phyloP scores from a whole-genome alignment of 2,113 vertebrate genomes.

The Percina caprodes region DNA sequence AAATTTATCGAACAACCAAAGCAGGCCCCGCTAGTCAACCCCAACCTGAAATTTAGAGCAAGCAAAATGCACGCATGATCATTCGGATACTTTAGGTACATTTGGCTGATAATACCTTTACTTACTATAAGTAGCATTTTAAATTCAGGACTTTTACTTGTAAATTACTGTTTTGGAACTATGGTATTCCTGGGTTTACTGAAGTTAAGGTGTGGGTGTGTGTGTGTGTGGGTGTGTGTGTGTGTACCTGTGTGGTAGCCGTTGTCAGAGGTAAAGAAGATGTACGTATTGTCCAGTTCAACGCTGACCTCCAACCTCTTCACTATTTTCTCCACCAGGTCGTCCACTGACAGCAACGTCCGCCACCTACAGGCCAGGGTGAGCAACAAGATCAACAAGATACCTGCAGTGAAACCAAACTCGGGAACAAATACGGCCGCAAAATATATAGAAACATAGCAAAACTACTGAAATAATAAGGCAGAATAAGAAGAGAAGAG shows the following conservation, averaged over 20 bases:
- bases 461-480: not conserved
- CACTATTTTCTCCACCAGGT: slow-evolving; percentile 94
- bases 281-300: slow-evolving; percentile 92
- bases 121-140: too few species aligned
- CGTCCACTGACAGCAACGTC: slow-evolving; percentile 97
- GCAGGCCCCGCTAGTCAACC: too few species aligned
- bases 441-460: not conserved
- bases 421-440: too few species aligned
- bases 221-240: not conserved
- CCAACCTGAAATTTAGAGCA: too few species aligned
- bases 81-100: too few species aligned
- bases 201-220: too few species aligned
- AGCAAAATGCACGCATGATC: too few species aligned
- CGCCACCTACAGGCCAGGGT: slow-evolving; percentile 87
- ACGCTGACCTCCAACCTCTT: slow-evolving; percentile 88
- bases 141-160: too few species aligned
- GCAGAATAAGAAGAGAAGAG: not conserved
- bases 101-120: too few species aligned
- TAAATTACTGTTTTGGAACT: too few species aligned
- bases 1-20: too few species aligned
- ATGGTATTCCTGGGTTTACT: too few species aligned
- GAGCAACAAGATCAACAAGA: not conserved
- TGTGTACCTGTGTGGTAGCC: slow-evolving; percentile 94
- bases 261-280: slow-evolving; percentile 98
- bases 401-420: not conserved